Evolutionary conservation across 2,888 invertebrate species (phyloP).

Genomic region (Idaea dimidiata): DNA sequence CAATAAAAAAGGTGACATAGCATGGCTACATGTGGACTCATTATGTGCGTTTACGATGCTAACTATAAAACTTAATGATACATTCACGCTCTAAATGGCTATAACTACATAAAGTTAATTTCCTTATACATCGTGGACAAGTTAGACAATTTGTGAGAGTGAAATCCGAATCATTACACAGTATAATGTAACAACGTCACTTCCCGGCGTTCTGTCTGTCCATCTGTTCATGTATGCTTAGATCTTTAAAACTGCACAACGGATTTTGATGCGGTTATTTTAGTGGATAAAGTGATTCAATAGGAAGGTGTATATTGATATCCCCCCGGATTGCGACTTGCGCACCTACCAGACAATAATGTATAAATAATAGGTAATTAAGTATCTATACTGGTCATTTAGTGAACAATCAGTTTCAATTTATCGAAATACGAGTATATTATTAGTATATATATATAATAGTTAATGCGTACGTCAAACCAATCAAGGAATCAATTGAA

Average conservation of each 20-base stretch:
- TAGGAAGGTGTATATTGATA: too few species aligned
- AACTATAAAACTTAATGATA: slow-evolving; percentile 53
- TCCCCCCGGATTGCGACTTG: too few species aligned
- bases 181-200: too few species aligned
- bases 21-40: slow-evolving; percentile 48
- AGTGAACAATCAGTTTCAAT: slow-evolving; percentile 71
- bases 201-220: too few species aligned
- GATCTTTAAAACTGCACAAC: too few species aligned
- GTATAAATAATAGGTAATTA: slow-evolving; percentile 37
- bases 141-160: slow-evolving; percentile 28
- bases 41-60: slow-evolving; percentile 48
- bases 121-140: slow-evolving; percentile 36
- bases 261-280: too few species aligned
- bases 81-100: slow-evolving; percentile 48
- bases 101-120: slow-evolving; percentile 40
- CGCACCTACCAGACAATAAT: slow-evolving; percentile 4
- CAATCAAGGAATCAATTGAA: slow-evolving; percentile 78
- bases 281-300: too few species aligned
- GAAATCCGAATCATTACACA: slow-evolving; percentile 14
- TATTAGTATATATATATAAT: slow-evolving; percentile 55
- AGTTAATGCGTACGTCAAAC: slow-evolving; percentile 65
- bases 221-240: too few species aligned
- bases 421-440: slow-evolving; percentile 44
- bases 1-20: slow-evolving; percentile 50
- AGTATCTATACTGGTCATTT: slow-evolving; percentile 45